These are phyloP conservation scores for Epirrita christyi DNA, from an alignment of 2,888 invertebrate species.

Conservation along the genomic window DNA sequence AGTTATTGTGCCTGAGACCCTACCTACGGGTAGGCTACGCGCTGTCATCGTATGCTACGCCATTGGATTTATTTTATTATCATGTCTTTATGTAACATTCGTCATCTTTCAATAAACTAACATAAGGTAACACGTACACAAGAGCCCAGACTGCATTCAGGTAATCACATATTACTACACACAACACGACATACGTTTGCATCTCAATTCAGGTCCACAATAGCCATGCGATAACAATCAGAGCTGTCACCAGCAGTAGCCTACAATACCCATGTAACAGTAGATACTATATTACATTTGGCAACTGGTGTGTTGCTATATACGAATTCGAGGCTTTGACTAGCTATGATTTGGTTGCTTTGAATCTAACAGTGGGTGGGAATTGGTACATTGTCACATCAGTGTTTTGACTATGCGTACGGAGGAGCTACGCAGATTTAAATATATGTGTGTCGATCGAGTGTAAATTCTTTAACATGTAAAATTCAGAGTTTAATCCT, in stretches of 20 bases:
- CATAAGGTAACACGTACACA: too few relatives aligned
- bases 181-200: conserved; percentile 22
- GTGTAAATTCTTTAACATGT: too few relatives aligned
- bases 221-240: conserved; percentile 35
- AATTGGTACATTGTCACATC: not conserved
- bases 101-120: too few relatives aligned
- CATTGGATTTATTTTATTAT: too few relatives aligned
- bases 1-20: too few relatives aligned
- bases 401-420: not conserved
- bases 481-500: too few relatives aligned
- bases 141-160: not conserved
- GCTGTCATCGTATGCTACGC: too few relatives aligned
- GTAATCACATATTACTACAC: not conserved
- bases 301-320: conserved; percentile 16
- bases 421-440: too few relatives aligned
- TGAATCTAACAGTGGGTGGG: conserved; percentile 4
- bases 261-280: conserved; percentile 3
- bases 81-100: too few relatives aligned
- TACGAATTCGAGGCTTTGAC: conserved; percentile 4
- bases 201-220: conserved; percentile 32
- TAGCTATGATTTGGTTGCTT: conserved; percentile 14
- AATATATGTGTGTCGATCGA: too few relatives aligned
- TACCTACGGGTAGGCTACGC: too few relatives aligned
- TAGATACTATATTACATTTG: conserved; percentile 4
- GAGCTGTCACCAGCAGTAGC: conserved; percentile 41